These are phyloP conservation scores for Chorisops tibialis DNA, from an alignment of 2,888 invertebrate genomes.

Conservation along the genomic window DNA sequence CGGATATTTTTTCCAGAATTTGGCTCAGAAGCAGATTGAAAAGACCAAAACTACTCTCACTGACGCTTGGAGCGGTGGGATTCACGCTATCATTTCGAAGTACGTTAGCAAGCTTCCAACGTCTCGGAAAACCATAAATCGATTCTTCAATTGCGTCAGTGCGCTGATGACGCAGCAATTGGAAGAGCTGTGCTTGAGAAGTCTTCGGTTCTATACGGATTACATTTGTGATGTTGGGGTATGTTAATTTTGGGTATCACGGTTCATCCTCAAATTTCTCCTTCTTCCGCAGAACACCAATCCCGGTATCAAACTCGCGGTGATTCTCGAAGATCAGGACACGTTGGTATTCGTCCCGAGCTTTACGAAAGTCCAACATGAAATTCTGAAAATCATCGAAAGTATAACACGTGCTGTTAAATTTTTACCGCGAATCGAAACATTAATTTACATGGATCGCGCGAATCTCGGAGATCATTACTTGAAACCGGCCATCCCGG, in stretches of 20 bases:
- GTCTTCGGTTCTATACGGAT: constrained; percentile 72
- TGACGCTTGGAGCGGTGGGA: constrained; percentile 53
- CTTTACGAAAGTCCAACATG: constrained; percentile 70
- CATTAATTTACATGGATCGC: constrained; percentile 56
- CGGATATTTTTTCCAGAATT: constrained; percentile 37
- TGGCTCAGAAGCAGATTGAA: constrained; percentile 61
- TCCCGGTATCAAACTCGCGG: constrained; percentile 60
- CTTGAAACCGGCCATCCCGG: constrained; percentile 66
- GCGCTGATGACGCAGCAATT: constrained; percentile 86
- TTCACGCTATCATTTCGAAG: constrained; percentile 56
- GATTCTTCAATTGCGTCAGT: constrained; percentile 81
- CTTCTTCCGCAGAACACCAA: constrained; percentile 57
- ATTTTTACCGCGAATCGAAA: constrained; percentile 75
- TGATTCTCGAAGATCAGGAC: constrained; percentile 52
- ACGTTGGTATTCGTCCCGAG: constrained; percentile 69
- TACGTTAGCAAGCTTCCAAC: constrained; percentile 63
- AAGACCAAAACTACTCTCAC: constrained; percentile 64
- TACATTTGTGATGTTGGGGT: constrained; percentile 77
- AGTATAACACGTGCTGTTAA: constrained; percentile 70
- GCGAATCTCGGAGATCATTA: constrained; percentile 39
- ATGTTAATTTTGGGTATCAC: constrained; percentile 37
- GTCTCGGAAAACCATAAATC: constrained; percentile 63
- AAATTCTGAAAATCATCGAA: constrained; percentile 67
- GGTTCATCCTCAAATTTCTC: not conserved
- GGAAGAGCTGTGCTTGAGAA: constrained; percentile 75